Evolutionary conservation across 2,797 vertebrate genomes (phyloP).

Genomic region (Neosilurus hyrtlii): DNA sequence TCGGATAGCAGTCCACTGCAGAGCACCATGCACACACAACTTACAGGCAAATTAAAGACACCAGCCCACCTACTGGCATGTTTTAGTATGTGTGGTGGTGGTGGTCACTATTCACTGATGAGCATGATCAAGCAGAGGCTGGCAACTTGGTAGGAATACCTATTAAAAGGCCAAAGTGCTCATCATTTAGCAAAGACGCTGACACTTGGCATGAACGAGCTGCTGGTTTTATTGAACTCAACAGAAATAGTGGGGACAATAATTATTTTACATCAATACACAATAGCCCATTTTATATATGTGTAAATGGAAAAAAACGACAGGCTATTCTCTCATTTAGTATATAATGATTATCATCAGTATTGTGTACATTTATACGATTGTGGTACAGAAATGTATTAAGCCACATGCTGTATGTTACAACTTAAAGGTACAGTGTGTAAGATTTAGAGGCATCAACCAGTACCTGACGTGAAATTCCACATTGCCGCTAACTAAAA

Average conservation of each 20-base stretch:
- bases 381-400: conserved; percentile 48
- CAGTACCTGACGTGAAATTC: no score
- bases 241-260: conserved; percentile 46
- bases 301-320: conserved; percentile 44
- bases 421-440: conserved; percentile 22
- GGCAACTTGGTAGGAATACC: no score
- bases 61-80: background rate
- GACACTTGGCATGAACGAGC: conserved; percentile 31
- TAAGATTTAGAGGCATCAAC: no score
- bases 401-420: conserved; percentile 59
- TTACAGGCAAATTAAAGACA: background rate
- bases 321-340: conserved; percentile 43
- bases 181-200: background rate
- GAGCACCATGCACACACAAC: background rate
- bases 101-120: background rate
- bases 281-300: conserved; percentile 48
- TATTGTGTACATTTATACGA: conserved; percentile 50
- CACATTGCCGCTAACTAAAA: no score
- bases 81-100: background rate
- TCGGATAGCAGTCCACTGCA: background rate
- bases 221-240: conserved; percentile 57
- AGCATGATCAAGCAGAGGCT: background rate
- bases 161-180: background rate
- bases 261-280: conserved; percentile 49
- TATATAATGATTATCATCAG: conserved; percentile 54